Base-by-base conservation (phyloP, 2,113 vertebrate species). In the Ivindomyrus marchei region DNA sequence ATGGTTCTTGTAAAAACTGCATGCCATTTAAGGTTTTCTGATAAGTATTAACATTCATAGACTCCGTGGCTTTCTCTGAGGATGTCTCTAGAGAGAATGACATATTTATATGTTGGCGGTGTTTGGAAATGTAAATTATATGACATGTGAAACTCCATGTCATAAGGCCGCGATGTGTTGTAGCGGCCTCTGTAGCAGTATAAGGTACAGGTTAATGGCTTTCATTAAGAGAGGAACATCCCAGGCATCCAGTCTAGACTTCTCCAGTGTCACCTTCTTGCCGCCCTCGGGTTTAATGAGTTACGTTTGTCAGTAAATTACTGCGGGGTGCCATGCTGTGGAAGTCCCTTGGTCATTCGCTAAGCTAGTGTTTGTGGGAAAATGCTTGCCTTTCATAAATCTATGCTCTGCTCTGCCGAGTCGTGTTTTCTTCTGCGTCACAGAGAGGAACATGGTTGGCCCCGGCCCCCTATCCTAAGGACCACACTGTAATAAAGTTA, bases 401-500 rank as follows among this genome's bases (percentile, higher is more conserved):
- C 27, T 39, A 2, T 42, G 6, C 27, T 66, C 62, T 11, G 27
- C 50, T 39, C 49, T 53, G 49, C 50, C 50, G 17, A 15, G 27
- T 42, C 1, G 10, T 89, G 45, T 46, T 39, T 39, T 42, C 42
- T 84, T 11, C 47, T 9, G 3, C 3, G 15, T 77, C 56, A 19
- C 11, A 3, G 70, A 21, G 74, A 11, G 74, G 36, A 39, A 53
- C 77, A 49, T n/a, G 31, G 27, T 31, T 46, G 31, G 47, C 53
- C 24, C 31, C 31, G 31, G 31, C 31, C 31, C 31, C 47, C 24
- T 1, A 1, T 31, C 21, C 45, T 86, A 89, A 77, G 74, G 27
- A 19, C 50, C 31, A 27, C 21, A 17, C 21, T 56, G 89, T 89
- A 84, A 84, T 84, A 89, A 21, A 89, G 89, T 89, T 89, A 52